These are phyloP conservation scores for Oryzias javanicus DNA, from an alignment of 2,113 vertebrate species.

Conservation along the genomic window DNA sequence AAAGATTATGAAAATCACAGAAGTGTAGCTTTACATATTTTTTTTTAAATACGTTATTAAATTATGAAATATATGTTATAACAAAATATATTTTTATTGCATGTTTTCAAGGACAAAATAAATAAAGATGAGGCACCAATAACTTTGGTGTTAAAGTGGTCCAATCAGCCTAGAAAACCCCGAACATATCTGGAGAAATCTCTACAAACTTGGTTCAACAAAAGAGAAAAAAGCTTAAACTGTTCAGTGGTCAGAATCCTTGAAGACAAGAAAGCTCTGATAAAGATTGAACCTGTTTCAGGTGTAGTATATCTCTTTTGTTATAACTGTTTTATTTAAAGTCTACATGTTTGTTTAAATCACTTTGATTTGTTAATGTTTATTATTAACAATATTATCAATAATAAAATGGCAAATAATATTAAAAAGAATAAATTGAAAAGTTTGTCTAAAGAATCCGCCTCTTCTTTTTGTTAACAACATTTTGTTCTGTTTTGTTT, in stretches of 20 bases:
- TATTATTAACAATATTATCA: no score
- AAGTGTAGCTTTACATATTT: no score
- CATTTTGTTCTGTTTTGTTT: constrained; percentile 3
- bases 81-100: no score
- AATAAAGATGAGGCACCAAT: not conserved
- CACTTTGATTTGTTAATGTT: not conserved
- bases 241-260: fast-evolving
- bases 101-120: no score
- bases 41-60: no score
- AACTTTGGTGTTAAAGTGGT: constrained; percentile 33
- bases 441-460: not conserved
- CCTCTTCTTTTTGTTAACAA: not conserved
- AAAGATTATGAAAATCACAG: no score
- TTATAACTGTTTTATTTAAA: not conserved
- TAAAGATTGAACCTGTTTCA: constrained; percentile 32
- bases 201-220: constrained; percentile 53
- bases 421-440: no score
- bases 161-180: fast-evolving
- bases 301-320: constrained; percentile 30
- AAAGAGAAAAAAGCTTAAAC: fast-evolving
- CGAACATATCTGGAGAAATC: fast-evolving
- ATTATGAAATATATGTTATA: no score
- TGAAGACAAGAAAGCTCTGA: not conserved
- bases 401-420: not conserved
- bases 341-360: not conserved